Evolutionary conservation across 23 tunicate genomes (phyloP).

Genomic region (Diplosoma virens): DNA sequence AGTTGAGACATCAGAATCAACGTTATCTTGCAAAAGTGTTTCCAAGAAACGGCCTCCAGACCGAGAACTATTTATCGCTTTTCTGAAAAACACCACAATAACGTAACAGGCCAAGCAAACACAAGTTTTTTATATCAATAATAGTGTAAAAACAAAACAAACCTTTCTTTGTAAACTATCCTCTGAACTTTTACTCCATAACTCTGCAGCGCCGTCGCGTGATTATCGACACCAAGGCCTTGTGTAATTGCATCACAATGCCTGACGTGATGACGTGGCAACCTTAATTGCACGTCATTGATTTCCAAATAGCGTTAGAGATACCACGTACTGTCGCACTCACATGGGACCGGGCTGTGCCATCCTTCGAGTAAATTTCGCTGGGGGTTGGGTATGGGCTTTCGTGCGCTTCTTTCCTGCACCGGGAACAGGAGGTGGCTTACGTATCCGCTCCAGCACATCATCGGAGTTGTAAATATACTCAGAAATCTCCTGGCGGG

Average conservation of each 20-base stretch:
- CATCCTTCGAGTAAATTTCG: constrained; percentile 20
- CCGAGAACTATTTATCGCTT: too few species aligned
- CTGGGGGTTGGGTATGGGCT: constrained; percentile 36
- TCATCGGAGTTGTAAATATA: constrained; percentile 56
- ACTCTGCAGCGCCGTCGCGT: constrained; percentile 45
- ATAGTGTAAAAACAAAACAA: too few species aligned
- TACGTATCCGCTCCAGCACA: constrained; percentile 51
- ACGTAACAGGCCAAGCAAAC: too few species aligned
- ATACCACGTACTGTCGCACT: neutral
- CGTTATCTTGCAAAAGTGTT: neutral
- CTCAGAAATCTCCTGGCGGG: constrained; percentile 32
- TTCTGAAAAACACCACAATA: too few species aligned
- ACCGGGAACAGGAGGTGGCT: constrained; percentile 55
- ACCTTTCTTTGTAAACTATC: neutral
- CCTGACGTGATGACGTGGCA: constrained; percentile 41
- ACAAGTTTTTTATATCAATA: too few species aligned
- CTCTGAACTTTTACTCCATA: neutral
- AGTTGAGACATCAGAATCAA: too few species aligned
- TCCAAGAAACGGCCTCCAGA: neutral
- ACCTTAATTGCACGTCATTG: constrained; percentile 2
- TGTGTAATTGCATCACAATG: constrained; percentile 63
- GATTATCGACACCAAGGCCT: constrained; percentile 56
- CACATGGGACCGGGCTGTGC: constrained; percentile 65
- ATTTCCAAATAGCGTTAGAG: neutral
- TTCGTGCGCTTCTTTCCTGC: neutral